A percentile compares a stretch with the other conserved stretches of the same genome.
phyloP scores from a whole-genome alignment of 2,888 invertebrate species.

The Amblyjoppa fuscipennis region DNA sequence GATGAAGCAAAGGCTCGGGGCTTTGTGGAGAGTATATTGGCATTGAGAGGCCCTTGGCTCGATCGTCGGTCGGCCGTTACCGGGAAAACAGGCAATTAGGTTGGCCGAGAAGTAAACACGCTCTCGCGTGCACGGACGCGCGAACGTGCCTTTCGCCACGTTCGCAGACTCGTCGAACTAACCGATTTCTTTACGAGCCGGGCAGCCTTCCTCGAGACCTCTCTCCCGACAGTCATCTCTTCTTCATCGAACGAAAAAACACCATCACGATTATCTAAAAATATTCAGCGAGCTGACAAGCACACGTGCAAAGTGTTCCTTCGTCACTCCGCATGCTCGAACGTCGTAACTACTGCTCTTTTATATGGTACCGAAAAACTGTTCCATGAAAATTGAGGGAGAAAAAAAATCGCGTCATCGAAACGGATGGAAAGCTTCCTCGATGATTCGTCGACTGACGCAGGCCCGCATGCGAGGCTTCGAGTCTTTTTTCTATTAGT shows the following conservation, averaged over 20 bases:
- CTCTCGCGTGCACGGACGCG: constrained; percentile 5
- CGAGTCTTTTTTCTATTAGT: background rate
- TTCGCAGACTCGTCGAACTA: constrained; percentile 19
- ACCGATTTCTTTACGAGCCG: constrained; percentile 22
- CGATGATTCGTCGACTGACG: background rate
- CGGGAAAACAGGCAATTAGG: constrained; percentile 34
- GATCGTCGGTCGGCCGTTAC: constrained; percentile 1
- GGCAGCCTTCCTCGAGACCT: constrained; percentile 24
- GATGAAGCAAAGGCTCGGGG: background rate
- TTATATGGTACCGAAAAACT: background rate
- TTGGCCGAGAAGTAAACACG: constrained; percentile 31
- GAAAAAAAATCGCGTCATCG: constrained; percentile 18
- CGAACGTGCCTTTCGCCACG: constrained; percentile 61
- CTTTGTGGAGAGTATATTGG: background rate
- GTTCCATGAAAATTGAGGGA: background rate
- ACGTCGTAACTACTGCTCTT: background rate
- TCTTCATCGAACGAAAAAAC: background rate
- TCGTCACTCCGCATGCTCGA: background rate
- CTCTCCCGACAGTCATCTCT: background rate
- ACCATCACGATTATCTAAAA: background rate
- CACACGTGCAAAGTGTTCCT: background rate
- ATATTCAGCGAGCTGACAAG: background rate
- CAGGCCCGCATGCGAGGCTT: background rate
- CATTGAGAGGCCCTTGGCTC: constrained; percentile 33
- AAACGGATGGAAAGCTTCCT: constrained; percentile 5